phyloP scores from a whole-genome alignment of 2,888 invertebrate species.

The Dusona sp. region DNA sequence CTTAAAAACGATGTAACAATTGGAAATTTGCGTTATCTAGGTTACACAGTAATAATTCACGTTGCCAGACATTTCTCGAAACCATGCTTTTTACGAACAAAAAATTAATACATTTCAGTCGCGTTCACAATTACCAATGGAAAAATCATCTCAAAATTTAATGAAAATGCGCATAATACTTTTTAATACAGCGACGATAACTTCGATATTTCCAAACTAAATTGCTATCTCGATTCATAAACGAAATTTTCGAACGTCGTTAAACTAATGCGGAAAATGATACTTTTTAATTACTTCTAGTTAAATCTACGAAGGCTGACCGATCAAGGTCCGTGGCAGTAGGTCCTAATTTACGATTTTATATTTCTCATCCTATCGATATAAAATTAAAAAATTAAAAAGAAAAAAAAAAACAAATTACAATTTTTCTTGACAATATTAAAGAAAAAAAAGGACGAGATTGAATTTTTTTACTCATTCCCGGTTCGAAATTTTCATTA shows the following conservation, averaged over 20 bases:
- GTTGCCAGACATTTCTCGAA: background rate
- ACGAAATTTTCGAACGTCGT: background rate
- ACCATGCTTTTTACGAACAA: background rate
- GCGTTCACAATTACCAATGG: background rate
- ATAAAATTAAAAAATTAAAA: background rate
- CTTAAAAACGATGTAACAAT: constrained; percentile 7
- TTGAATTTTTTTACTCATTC: background rate
- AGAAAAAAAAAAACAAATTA: background rate
- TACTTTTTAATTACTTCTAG: background rate
- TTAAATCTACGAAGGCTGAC: constrained; percentile 47
- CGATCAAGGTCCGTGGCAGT: constrained; percentile 3
- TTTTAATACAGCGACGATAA: background rate
- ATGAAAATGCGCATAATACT: background rate
- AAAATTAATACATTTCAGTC: background rate
- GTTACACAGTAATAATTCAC: background rate
- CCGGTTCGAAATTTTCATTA: background rate
- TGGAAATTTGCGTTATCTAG: background rate
- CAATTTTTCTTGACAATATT: background rate
- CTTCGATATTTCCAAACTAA: background rate
- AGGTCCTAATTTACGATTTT: constrained; percentile 1
- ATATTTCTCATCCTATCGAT: background rate
- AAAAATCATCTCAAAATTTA: background rate
- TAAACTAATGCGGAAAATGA: background rate
- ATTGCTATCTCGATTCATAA: too few species aligned
- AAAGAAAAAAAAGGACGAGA: background rate